Evolutionary conservation across 2,888 invertebrate genomes (phyloP).

Genomic region (Drosophila siamana): DNA sequence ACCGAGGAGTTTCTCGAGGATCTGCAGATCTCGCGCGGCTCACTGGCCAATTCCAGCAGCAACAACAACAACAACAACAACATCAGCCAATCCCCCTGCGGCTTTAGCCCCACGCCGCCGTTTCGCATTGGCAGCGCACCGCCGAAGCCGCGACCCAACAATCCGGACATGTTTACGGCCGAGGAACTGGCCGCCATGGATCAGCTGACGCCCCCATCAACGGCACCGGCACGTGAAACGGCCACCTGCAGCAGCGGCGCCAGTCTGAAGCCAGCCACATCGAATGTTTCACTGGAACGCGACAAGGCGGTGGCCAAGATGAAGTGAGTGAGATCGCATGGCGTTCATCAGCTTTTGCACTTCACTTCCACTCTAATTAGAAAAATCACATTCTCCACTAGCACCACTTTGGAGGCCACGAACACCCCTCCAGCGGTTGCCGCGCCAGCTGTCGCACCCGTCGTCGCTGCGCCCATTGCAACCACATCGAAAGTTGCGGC

Average conservation of each 20-base stretch:
- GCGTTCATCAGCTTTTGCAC: background rate
- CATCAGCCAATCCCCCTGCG: constrained; percentile 72
- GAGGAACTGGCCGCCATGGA: constrained; percentile 84
- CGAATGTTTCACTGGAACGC: constrained; percentile 71
- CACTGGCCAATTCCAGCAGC: constrained; percentile 72
- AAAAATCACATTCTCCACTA: constrained; percentile 81
- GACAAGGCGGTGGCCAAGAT: constrained; percentile 61
- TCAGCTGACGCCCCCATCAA: constrained; percentile 84
- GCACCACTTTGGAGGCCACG: constrained; percentile 61
- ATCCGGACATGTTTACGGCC: constrained; percentile 84
- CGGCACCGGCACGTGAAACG: constrained; percentile 85
- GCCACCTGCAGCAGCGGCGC: constrained; percentile 66
- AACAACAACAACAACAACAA: constrained; percentile 59
- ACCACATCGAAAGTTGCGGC: constrained; percentile 22
- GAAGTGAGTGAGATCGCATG: constrained; percentile 59
- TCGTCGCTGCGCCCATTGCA: constrained; percentile 18
- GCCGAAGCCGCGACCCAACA: constrained; percentile 80
- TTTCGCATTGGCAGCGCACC: constrained; percentile 87
- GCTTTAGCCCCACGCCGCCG: constrained; percentile 87
- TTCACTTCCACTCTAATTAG: constrained; percentile 58
- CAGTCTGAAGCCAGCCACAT: constrained; percentile 44
- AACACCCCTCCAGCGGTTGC: constrained; percentile 28
- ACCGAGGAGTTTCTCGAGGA: constrained; percentile 87
- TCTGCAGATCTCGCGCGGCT: constrained; percentile 82
- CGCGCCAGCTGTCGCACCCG: constrained; percentile 24